These are phyloP conservation scores for Blastomussa wellsi DNA, from an alignment of 92 coral and sea anemone species.

Conservation along the genomic window DNA sequence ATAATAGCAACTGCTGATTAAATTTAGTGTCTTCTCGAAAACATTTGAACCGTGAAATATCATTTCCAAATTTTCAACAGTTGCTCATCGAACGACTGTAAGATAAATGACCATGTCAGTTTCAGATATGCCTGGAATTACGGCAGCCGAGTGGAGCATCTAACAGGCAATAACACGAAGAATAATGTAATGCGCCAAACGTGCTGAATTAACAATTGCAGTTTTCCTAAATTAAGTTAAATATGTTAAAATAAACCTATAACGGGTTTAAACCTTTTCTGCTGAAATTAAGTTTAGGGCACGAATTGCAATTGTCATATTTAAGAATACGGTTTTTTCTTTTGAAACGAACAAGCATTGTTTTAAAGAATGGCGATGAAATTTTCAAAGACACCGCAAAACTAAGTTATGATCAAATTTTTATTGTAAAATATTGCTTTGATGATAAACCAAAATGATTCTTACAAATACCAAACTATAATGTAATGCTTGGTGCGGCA, in stretches of 20 bases:
- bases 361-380: slow-evolving; percentile 19
- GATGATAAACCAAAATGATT: background rate
- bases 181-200: background rate
- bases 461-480: background rate
- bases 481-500: background rate
- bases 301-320: slow-evolving; percentile 4
- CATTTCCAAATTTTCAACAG: slow-evolving; percentile 18
- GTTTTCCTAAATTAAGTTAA: too few relatives aligned
- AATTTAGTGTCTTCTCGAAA: background rate
- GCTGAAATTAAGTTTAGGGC: background rate
- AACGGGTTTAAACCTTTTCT: slow-evolving; percentile 14
- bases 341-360: slow-evolving; percentile 6
- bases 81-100: background rate
- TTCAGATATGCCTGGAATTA: background rate
- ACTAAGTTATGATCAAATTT: slow-evolving; percentile 13
- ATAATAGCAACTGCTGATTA: background rate
- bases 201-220: background rate
- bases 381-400: slow-evolving; percentile 33
- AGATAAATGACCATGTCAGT: background rate
- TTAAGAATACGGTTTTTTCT: slow-evolving; percentile 2
- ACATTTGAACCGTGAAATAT: slow-evolving; percentile 27
- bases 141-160: background rate
- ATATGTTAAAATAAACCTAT: background rate
- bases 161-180: background rate
- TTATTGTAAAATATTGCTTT: background rate